Conservation (phyloP, 1,140 invertebrate species). For the Scaptomyza pallida region DNA sequence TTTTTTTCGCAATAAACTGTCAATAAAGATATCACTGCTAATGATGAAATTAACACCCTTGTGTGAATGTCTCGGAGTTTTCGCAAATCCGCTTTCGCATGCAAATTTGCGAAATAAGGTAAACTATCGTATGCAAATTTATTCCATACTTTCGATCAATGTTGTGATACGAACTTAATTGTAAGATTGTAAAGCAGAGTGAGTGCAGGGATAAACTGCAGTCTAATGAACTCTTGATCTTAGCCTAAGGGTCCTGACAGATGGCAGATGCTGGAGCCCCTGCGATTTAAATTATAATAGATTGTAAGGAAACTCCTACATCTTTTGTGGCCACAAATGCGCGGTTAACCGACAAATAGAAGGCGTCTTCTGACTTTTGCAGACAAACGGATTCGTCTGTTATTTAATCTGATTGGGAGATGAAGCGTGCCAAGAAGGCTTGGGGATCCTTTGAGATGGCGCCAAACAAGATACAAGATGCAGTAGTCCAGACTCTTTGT, state of each 20-base stretch:
- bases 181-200: background rate
- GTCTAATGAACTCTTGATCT: constrained; percentile 28
- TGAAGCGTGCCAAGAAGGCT: constrained; percentile 7
- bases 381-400: too few species aligned
- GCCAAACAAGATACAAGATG: constrained; percentile 37
- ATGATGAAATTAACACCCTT: constrained; percentile 71
- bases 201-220: constrained; percentile 3
- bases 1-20: constrained; percentile 34
- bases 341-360: constrained; percentile 42
- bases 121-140: constrained; percentile 43
- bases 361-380: constrained; percentile 43
- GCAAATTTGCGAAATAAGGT: constrained; percentile 46
- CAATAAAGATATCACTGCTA: constrained; percentile 57
- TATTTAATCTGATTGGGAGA: constrained; percentile 19
- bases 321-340: constrained; percentile 59
- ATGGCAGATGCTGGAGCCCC: constrained; percentile 40
- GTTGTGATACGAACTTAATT: constrained; percentile 54
- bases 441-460: constrained; percentile 48
- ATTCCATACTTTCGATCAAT: constrained; percentile 36
- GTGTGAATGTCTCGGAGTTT: constrained; percentile 3
- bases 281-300: constrained; percentile 56
- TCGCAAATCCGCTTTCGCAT: constrained; percentile 24
- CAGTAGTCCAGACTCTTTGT: too few species aligned
- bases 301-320: constrained; percentile 2
- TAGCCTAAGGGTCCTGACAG: constrained; percentile 25